Base-by-base conservation (phyloP, 2,888 invertebrate genomes). In the Caenorhabditis wallacei region DNA sequence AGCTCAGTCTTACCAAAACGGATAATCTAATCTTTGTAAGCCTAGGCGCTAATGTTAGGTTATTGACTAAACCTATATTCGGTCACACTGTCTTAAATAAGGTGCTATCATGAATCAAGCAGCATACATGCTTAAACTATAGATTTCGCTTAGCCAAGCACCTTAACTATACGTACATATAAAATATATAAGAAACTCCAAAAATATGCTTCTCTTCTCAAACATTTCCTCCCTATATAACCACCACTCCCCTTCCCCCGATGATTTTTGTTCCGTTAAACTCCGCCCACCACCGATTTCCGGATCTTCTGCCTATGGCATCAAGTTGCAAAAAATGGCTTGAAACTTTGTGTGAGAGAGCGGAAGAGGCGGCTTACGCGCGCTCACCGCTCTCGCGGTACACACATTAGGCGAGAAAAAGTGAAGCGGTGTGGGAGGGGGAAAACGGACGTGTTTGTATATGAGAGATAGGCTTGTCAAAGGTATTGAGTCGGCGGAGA, bases 291-390 rank as follows among this genome's bases (percentile, higher is more conserved):
- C 61, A 59, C 53, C 37, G 20, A 35, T 26, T 69, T 69, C 51
- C 59, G 30, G 66, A 22, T 57, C 40, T 56, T 54, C 57, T 30
- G 8, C 10, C 53, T 53, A 22, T 10, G 35, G 59, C 68, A 68
- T 69, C 75, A 76, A 76, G 76, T 76, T 76, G 76, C 76, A 76
- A 76, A 76, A 76, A 76, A 76, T 76, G 76, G 68, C 76, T 76
- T 76, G 76, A 76, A 69, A 76, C 69, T 68, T 68, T n/a, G n/a
- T n/a, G n/a, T n/a, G n/a, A n/a, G n/a, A n/a, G n/a, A n/a, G 18
- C 46, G 46, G 46, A 40, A 13, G 16, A 2, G 40, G 40, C 40
- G 40, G 40, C 40, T 40, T 10, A 16, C 40, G 10, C 13, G 40
- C 40, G 2, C 40, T 10, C 13, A 40, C 40, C 2, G 40, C 7